phyloP scores from a whole-genome alignment of 64 coral and sea anemone genomes.

The Pocillopora verrucosa region DNA sequence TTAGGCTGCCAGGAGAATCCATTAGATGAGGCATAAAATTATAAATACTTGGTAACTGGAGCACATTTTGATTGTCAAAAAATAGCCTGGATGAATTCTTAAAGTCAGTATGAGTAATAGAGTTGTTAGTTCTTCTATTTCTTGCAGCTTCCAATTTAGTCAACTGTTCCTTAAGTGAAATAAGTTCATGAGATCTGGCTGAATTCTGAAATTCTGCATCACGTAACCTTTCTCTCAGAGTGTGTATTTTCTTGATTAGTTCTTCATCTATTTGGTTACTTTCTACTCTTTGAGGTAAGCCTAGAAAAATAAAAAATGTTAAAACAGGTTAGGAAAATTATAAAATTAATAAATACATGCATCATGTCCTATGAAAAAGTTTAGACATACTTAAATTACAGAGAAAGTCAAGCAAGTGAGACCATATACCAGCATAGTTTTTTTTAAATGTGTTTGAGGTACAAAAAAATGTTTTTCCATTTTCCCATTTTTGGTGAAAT shows the following conservation, averaged over 20 bases:
- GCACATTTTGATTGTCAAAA: slow-evolving; percentile 39
- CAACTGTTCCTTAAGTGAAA: slow-evolving; percentile 77
- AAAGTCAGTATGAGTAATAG: slow-evolving; percentile 24
- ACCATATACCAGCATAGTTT: too few relatives aligned
- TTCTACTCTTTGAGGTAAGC: not conserved
- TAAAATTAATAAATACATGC: too few relatives aligned
- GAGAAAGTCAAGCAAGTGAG: too few relatives aligned
- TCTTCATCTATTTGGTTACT: slow-evolving; percentile 50
- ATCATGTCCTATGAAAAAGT: too few relatives aligned
- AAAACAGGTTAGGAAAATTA: not conserved
- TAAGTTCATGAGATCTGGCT: slow-evolving; percentile 87
- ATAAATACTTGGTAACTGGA: slow-evolving; percentile 94
- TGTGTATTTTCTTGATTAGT: slow-evolving; percentile 67
- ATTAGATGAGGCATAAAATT: slow-evolving; percentile 95
- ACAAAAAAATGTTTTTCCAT: too few relatives aligned
- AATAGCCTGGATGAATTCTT: slow-evolving; percentile 41
- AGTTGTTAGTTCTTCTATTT: slow-evolving; percentile 30
- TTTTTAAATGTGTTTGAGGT: too few relatives aligned
- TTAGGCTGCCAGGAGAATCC: slow-evolving; percentile 74
- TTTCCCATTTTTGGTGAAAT: too few relatives aligned
- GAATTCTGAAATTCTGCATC: slow-evolving; percentile 90
- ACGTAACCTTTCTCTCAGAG: slow-evolving; percentile 66
- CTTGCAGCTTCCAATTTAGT: slow-evolving; percentile 63
- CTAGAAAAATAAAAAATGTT: slow-evolving; percentile 53
- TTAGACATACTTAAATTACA: too few relatives aligned